These are phyloP conservation scores for Spondyliosoma cantharus DNA, from an alignment of 2,797 vertebrate species.

Conservation along the genomic window DNA sequence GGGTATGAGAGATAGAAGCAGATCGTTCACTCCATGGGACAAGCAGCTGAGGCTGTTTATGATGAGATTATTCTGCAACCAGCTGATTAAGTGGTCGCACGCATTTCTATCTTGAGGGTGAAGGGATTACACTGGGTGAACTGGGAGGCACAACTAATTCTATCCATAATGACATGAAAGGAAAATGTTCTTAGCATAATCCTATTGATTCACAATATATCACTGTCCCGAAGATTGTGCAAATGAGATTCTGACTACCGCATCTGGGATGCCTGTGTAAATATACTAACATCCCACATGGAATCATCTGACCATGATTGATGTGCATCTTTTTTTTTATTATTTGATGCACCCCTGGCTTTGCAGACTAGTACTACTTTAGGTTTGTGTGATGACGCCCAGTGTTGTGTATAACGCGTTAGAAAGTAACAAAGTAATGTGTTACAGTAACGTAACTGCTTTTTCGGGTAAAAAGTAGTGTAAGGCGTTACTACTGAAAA, in stretches of 20 bases:
- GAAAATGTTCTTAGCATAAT: constrained; percentile 37
- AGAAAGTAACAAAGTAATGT: no score
- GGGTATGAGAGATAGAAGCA: constrained; percentile 34
- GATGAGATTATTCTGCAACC: constrained; percentile 62
- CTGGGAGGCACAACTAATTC: neutral
- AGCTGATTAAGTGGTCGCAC: constrained; percentile 61
- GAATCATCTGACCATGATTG: constrained; percentile 17
- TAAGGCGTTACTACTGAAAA: no score
- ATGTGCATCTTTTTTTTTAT: constrained; percentile 15
- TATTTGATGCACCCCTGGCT: no score
- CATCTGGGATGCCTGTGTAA: constrained; percentile 20
- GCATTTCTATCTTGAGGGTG: constrained; percentile 43
- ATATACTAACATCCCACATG: constrained; percentile 13
- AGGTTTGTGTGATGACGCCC: no score
- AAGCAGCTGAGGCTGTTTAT: constrained; percentile 54
- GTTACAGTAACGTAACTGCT: no score
- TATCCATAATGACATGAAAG: constrained; percentile 30
- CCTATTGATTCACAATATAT: constrained; percentile 41
- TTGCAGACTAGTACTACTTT: no score
- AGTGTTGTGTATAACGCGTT: no score
- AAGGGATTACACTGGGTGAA: constrained; percentile 36
- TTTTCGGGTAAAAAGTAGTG: no score
- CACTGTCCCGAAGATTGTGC: constrained; percentile 10
- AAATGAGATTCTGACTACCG: constrained; percentile 16
- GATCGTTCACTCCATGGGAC: constrained; percentile 24